Evolutionary conservation across 1,140 invertebrate species (phyloP).

Genomic region (Lutraria rhynchaena): DNA sequence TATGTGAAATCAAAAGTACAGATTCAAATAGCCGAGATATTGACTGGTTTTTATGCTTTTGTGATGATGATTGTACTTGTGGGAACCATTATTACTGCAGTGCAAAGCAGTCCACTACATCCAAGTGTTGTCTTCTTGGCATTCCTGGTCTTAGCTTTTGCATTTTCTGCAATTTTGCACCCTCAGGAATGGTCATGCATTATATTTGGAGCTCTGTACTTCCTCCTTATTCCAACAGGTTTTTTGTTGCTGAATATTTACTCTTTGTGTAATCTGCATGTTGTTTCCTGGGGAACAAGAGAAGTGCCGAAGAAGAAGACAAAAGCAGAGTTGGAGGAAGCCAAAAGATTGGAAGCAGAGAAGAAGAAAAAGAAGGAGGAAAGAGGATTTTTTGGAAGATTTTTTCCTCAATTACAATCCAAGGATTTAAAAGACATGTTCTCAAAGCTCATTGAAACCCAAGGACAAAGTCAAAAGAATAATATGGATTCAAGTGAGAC

Average conservation of each 20-base stretch:
- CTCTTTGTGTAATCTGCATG: slow-evolving; percentile 77
- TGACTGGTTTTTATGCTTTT: slow-evolving; percentile 78
- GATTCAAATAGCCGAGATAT: slow-evolving; percentile 74
- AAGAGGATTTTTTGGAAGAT: slow-evolving; percentile 63
- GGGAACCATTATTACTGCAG: slow-evolving; percentile 74
- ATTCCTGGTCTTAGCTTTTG: slow-evolving; percentile 73
- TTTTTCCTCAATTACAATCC: slow-evolving; percentile 90
- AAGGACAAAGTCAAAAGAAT: slow-evolving; percentile 61
- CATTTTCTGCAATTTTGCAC: slow-evolving; percentile 77
- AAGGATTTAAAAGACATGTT: slow-evolving; percentile 86
- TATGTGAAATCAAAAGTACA: slow-evolving; percentile 82
- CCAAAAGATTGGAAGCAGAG: slow-evolving; percentile 66
- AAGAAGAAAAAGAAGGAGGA: slow-evolving; percentile 70
- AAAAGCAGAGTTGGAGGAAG: slow-evolving; percentile 70
- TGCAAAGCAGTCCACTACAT: slow-evolving; percentile 65
- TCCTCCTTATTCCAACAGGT: slow-evolving; percentile 78
- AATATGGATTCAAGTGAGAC: slow-evolving; percentile 62
- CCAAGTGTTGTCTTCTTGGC: slow-evolving; percentile 76
- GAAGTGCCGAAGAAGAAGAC: slow-evolving; percentile 81
- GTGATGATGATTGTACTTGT: slow-evolving; percentile 81
- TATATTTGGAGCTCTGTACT: slow-evolving; percentile 77
- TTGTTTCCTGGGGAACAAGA: slow-evolving; percentile 79
- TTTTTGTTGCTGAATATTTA: slow-evolving; percentile 80
- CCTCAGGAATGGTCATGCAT: slow-evolving; percentile 76
- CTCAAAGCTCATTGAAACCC: slow-evolving; percentile 84